Base-by-base conservation (phyloP, 2,113 vertebrate genomes). In the Okapia johnstoni region DNA sequence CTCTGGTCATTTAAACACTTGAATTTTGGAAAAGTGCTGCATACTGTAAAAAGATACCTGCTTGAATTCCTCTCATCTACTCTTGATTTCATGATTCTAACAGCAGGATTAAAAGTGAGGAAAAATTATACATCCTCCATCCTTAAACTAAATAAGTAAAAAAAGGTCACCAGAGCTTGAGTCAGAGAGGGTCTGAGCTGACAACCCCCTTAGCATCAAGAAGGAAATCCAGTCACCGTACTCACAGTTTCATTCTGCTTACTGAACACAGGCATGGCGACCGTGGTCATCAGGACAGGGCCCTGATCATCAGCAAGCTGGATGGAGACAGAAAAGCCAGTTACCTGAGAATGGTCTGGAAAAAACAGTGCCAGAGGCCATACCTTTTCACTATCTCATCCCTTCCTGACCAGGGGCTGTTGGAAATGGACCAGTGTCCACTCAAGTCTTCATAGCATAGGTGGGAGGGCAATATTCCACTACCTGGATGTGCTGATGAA, bases 181-280 rank as follows among this genome's bases (percentile, higher is more conserved):
- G 52, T 92, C 23, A 83, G 63, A n/a, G 76, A n/a, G 12, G 13
- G 12, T 23, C 55, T 88, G 43, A 85, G 58, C 36, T 25, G 8
- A 66, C 7, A 23, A 6, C 70, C 33, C 17, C 55, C 81, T 19
- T 6, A 9, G 46, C 40, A 13, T 16, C 11, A 26, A 6, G 63
- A 80, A 43, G 93, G 54, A 63, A 88, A 43, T 8, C 3, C 1
- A 15, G 85, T 30, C 63, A 88, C 26, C 81, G 54, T 97, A 99
- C 99, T 99, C 98, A 99, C 99, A 33, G 99, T 99, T 98, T 99
- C 99, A 8, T 99, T 99, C 98, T 99, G 99, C 97, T 99, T 99
- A 98, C 99, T 99, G 98, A 99, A 99, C 90, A 99, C 99, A 3
- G 99, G 99, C 99, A 99, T 99, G 84, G 99, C 99, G 77, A 99